Evolutionary conservation across 2,113 vertebrate genomes (phyloP).

Genomic region (Heteronetta atricapilla): DNA sequence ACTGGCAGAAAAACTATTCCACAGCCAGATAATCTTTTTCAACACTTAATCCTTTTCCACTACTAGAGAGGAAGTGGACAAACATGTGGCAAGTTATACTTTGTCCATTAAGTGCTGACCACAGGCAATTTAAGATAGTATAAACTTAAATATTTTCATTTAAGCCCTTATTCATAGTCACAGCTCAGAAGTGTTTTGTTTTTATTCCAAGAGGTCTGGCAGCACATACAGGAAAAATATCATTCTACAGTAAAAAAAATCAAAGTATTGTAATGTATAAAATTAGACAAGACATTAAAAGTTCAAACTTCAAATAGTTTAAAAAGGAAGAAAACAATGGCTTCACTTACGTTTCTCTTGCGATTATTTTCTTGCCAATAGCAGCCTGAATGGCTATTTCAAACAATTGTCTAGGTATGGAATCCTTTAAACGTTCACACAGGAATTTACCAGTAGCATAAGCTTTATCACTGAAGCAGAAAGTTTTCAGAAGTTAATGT

Average conservation of each 20-base stretch:
- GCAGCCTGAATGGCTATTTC: constrained; percentile 94
- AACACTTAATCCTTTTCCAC: background rate
- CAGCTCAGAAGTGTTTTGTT: background rate
- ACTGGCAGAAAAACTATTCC: background rate
- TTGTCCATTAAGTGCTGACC: background rate
- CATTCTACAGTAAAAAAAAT: background rate
- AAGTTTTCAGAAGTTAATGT: background rate
- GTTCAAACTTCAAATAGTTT: background rate
- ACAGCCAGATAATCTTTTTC: background rate
- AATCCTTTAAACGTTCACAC: constrained; percentile 90
- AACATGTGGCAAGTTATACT: background rate
- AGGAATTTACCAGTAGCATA: constrained; percentile 85
- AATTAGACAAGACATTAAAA: background rate
- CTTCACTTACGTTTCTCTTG: constrained; percentile 92
- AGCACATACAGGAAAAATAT: background rate
- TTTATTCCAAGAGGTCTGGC: background rate
- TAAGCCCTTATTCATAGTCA: background rate
- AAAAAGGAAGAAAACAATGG: background rate
- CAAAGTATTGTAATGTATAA: background rate
- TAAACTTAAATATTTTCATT: too few relatives aligned
- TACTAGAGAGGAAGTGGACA: background rate
- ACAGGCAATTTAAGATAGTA: background rate
- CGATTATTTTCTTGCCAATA: constrained; percentile 90
- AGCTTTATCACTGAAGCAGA: constrained; percentile 83
- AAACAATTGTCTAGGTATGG: constrained; percentile 94